Conservation (phyloP, 2,113 vertebrate species). For the Ochotona curzoniae region DNA sequence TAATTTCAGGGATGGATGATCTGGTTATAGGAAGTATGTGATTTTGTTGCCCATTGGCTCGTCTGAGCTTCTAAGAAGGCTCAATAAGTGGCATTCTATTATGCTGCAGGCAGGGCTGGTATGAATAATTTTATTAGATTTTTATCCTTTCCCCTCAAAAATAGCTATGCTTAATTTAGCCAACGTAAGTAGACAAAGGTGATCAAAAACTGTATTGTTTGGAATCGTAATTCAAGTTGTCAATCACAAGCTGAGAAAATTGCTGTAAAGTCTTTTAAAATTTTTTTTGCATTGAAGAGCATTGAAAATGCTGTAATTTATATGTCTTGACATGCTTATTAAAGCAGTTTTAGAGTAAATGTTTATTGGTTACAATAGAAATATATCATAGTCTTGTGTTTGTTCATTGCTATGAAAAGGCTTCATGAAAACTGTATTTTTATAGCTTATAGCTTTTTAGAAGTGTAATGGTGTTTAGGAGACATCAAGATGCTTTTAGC, state of each 20-base stretch:
- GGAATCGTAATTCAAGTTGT: neutral
- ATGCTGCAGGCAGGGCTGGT: neutral
- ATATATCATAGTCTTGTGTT: neutral
- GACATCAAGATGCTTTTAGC: constrained; percentile 1
- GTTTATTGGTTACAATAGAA: neutral
- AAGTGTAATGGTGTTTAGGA: neutral
- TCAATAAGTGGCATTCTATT: neutral
- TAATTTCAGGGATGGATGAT: constrained; percentile 31
- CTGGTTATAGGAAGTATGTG: neutral
- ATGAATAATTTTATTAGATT: constrained; percentile 17
- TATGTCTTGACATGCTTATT: neutral
- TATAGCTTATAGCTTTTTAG: neutral
- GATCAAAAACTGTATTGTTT: neutral
- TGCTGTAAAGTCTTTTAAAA: neutral
- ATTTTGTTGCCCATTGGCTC: neutral
- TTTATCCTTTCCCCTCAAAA: neutral
- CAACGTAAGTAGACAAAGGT: neutral
- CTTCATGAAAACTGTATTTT: neutral
- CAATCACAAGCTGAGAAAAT: neutral
- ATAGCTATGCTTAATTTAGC: neutral
- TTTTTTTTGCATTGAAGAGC: neutral
- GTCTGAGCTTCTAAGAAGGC: neutral
- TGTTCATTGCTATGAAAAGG: neutral
- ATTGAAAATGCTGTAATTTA: neutral
- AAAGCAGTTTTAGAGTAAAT: neutral